Conservation (phyloP, 2,797 vertebrate genomes). For the Neostethus bicornis region DNA sequence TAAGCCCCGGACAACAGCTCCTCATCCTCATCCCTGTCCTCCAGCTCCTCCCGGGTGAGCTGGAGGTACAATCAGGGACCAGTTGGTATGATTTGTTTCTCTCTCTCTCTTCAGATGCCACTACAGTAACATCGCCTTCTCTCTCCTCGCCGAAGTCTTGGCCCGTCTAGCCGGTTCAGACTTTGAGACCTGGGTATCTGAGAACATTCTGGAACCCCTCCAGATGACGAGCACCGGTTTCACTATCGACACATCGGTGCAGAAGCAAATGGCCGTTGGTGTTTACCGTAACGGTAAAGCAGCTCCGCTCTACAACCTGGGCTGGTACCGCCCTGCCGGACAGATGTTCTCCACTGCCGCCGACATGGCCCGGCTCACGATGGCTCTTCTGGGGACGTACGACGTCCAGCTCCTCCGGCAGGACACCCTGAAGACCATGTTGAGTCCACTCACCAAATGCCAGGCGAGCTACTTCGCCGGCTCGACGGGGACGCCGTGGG, state of each 20-base stretch:
- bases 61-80: too few species aligned
- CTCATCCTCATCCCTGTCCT: too few species aligned
- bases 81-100: background rate
- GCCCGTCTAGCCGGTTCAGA: constrained; percentile 77
- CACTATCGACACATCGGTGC: constrained; percentile 73
- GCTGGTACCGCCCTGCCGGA: constrained; percentile 92
- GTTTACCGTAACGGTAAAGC: constrained; percentile 83
- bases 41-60: too few species aligned
- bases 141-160: constrained; percentile 86
- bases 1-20: too few species aligned
- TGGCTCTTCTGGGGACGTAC: constrained; percentile 83
- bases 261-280: constrained; percentile 84
- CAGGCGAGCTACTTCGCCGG: constrained; percentile 86
- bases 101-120: constrained; percentile 81
- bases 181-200: constrained; percentile 87
- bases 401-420: constrained; percentile 75
- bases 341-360: constrained; percentile 93
- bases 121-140: constrained; percentile 94
- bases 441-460: constrained; percentile 85
- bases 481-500: constrained; percentile 91
- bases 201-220: constrained; percentile 84
- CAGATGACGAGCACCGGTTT: constrained; percentile 91
- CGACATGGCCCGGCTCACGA: constrained; percentile 88
- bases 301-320: constrained; percentile 88
- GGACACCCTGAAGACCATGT: constrained; percentile 86